Evolutionary conservation across 2,113 vertebrate species (phyloP).

Genomic region (Dinomys branickii): DNA sequence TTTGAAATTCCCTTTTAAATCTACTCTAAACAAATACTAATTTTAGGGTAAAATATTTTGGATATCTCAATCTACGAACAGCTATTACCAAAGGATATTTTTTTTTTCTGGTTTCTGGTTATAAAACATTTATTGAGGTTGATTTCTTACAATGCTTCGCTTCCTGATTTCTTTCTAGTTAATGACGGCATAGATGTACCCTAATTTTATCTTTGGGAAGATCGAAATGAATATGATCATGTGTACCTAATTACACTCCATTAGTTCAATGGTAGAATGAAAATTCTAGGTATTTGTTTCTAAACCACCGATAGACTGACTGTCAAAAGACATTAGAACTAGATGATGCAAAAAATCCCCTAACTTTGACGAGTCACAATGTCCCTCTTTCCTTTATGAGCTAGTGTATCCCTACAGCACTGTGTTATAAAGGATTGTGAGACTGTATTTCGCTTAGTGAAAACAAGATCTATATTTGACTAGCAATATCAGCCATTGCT

Average conservation of each 20-base stretch:
- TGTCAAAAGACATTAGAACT: not conserved
- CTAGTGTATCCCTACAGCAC: not conserved
- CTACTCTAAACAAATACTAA: not conserved
- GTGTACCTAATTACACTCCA: not conserved
- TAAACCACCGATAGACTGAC: not conserved
- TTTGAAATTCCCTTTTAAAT: constrained; percentile 10
- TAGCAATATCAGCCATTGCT: not conserved
- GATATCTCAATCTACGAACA: constrained; percentile 2
- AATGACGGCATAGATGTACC: not conserved
- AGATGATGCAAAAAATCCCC: not conserved
- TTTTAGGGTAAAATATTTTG: constrained; percentile 49
- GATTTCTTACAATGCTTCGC: not conserved
- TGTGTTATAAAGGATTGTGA: not conserved
- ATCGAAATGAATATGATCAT: not conserved
- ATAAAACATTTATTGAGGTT: not conserved
- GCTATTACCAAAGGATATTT: not conserved
- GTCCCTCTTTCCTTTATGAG: not conserved
- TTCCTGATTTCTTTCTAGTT: not conserved
- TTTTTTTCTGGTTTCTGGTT: constrained; percentile 33
- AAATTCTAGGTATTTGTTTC: not conserved
- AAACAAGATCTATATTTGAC: not conserved
- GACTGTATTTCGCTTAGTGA: not conserved
- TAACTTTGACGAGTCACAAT: not conserved
- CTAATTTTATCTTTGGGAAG: not conserved
- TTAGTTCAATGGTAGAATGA: not conserved